These are phyloP conservation scores for Troides oblongomaculatus DNA, from an alignment of 2,888 invertebrate species.

Conservation along the genomic window DNA sequence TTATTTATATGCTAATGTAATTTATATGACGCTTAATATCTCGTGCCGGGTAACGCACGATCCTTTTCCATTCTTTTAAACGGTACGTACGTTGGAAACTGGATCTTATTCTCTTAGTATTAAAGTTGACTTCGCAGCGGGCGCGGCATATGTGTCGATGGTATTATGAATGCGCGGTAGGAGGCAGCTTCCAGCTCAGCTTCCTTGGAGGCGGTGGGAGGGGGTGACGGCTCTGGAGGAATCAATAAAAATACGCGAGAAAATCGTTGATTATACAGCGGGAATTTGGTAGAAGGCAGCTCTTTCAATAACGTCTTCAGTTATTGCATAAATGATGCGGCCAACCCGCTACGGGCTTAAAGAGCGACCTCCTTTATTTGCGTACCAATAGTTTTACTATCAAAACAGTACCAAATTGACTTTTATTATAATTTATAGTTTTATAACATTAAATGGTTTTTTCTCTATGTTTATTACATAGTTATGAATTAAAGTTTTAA, in stretches of 20 bases:
- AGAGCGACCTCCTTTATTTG: background rate
- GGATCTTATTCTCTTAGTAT: slow-evolving; percentile 48
- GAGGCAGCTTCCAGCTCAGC: slow-evolving; percentile 75
- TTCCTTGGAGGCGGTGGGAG: slow-evolving; percentile 62
- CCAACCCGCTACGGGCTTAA: background rate
- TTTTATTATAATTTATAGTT: background rate
- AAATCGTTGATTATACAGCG: slow-evolving; percentile 79
- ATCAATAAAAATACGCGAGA: slow-evolving; percentile 80
- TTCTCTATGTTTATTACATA: background rate
- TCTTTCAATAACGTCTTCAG: slow-evolving; percentile 61
- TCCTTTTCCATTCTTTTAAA: slow-evolving; percentile 71
- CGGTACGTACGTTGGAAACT: slow-evolving; percentile 39
- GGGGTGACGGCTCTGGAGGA: slow-evolving; percentile 54
- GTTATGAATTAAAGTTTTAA: no score
- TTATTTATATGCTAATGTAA: slow-evolving; percentile 81
- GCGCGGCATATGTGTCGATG: slow-evolving; percentile 70
- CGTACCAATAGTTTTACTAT: background rate
- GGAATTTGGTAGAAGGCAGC: slow-evolving; percentile 67
- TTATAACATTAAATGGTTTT: background rate
- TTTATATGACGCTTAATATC: slow-evolving; percentile 80
- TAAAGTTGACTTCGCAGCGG: slow-evolving; percentile 58
- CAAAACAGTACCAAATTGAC: no score
- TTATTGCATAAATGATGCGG: slow-evolving; percentile 42
- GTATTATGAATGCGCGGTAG: slow-evolving; percentile 80
- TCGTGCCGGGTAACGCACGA: slow-evolving; percentile 79